Base-by-base conservation (phyloP, 2,113 vertebrate species). In the Myotis brandtii region DNA sequence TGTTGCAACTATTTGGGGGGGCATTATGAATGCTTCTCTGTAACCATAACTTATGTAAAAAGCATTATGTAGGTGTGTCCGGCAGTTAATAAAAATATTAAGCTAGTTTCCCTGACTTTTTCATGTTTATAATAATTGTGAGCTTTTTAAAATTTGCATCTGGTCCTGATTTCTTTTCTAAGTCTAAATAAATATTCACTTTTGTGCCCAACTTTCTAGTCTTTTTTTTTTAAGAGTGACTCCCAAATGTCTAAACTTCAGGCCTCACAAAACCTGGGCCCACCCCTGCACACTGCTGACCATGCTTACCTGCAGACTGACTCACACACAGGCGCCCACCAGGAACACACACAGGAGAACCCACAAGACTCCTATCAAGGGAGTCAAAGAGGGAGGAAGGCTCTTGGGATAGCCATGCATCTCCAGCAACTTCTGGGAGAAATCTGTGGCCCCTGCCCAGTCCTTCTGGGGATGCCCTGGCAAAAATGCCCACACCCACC, bases 31-130 rank as follows among this genome's bases (percentile, higher is more conserved):
- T 90, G 43, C 37, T 91, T 94, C 67, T 73, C 86, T 62, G n/a
- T 66, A 95, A 83, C 81, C 81, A 76, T 66, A 94, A 76, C 25
- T 54, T 82, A 85, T 10, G 76, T 89, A 48, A 91, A 90, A 90
- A 86, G 34, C 69, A 91, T 87, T 80, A 79, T 16, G 82, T 76
- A 96, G 59, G 18, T 69, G 25, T 86, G 30, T 50, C 59, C 73
- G 56, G 34, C 46, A 95, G 32, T 77, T 67, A 70, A 62, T 91
- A 59, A 75, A 92, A 93, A 80, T 64, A 80, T 59, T 80, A 86
- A 66, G 43, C 10, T 75, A 37, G 34, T 80, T 92, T 93, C 83
- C 54, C 32, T 81, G 10, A 27, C 18, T 72, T 83, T 95, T 90
- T 34, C 2, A 14, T 13, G 5, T 75, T 80, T 62, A 18, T 54